phyloP scores from a whole-genome alignment of 2,888 invertebrate genomes.

The Dione juno region DNA sequence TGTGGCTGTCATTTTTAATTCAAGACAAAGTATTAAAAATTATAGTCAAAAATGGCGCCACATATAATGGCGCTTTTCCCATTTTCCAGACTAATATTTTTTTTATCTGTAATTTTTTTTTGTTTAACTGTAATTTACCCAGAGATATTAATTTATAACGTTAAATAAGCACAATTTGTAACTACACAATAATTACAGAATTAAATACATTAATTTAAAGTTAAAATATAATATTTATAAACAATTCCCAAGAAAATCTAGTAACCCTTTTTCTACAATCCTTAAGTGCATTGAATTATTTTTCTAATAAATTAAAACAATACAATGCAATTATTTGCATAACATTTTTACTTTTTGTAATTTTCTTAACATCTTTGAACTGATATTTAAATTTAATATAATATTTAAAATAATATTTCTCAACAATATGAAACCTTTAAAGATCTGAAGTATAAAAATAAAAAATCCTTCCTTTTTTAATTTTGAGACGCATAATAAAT shows the following conservation, averaged over 20 bases:
- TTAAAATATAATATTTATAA: too few species aligned
- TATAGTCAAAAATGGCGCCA: slow-evolving; percentile 27
- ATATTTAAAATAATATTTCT: neutral
- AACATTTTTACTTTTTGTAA: too few species aligned
- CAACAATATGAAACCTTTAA: slow-evolving; percentile 8
- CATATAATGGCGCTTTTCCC: neutral
- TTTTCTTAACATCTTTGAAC: too few species aligned
- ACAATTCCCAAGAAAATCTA: too few species aligned
- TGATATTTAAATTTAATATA: neutral
- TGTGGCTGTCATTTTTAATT: slow-evolving; percentile 30
- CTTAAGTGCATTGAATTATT: too few species aligned
- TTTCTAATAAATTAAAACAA: too few species aligned
- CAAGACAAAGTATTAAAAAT: neutral
- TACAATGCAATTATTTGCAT: too few species aligned
- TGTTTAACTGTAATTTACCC: too few species aligned
- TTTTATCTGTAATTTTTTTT: neutral
- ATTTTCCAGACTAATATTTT: neutral
- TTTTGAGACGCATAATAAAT: slow-evolving; percentile 47
- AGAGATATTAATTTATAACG: neutral
- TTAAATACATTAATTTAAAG: too few species aligned
- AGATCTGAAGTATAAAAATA: slow-evolving; percentile 4
- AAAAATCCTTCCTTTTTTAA: slow-evolving; percentile 48
- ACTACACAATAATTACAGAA: too few species aligned
- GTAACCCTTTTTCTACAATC: too few species aligned
- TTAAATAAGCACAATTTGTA: too few species aligned